Conservation (phyloP, 2,113 vertebrate species). For the Scomber scombrus region DNA sequence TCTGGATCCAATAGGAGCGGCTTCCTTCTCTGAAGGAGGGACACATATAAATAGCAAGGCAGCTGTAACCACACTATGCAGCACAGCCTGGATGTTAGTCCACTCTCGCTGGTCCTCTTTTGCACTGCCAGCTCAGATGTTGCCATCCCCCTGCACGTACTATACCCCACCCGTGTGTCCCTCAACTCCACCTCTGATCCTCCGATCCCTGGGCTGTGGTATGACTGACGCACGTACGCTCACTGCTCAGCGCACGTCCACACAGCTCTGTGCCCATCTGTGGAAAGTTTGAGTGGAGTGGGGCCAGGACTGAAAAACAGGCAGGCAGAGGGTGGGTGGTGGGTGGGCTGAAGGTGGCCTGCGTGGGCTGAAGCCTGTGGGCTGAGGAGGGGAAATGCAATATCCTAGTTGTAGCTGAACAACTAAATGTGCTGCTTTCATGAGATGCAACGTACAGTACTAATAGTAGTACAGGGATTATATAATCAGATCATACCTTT, state of each 20-base stretch:
- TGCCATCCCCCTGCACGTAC: slow-evolving; percentile 16
- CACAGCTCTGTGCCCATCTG: slow-evolving; percentile 59
- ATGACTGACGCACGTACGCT: slow-evolving; percentile 54
- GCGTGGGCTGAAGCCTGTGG: slow-evolving; percentile 68
- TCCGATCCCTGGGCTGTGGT: slow-evolving; percentile 50
- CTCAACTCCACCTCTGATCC: slow-evolving; percentile 45
- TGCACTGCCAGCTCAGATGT: slow-evolving; percentile 58
- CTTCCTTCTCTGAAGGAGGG: slow-evolving; percentile 80
- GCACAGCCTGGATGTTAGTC: slow-evolving; percentile 69
- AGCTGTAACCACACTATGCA: slow-evolving; percentile 80
- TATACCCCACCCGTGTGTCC: slow-evolving; percentile 19
- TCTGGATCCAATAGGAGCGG: slow-evolving; percentile 85
- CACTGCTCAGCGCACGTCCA: slow-evolving; percentile 34
- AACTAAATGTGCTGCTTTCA: slow-evolving; percentile 56
- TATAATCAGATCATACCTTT: slow-evolving; percentile 28
- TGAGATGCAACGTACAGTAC: slow-evolving; percentile 25
- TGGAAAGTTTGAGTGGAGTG: slow-evolving; percentile 72
- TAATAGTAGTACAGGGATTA: slow-evolving; percentile 29
- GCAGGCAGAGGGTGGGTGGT: slow-evolving; percentile 64
- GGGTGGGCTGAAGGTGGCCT: slow-evolving; percentile 71
- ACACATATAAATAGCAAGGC: slow-evolving; percentile 83
- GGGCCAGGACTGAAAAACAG: slow-evolving; percentile 53
- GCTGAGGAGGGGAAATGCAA: slow-evolving; percentile 68
- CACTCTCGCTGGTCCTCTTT: slow-evolving; percentile 53
- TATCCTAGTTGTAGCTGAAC: slow-evolving; percentile 56